phyloP scores from a whole-genome alignment of 2,888 invertebrate species.

The Myopa tessellatipennis region DNA sequence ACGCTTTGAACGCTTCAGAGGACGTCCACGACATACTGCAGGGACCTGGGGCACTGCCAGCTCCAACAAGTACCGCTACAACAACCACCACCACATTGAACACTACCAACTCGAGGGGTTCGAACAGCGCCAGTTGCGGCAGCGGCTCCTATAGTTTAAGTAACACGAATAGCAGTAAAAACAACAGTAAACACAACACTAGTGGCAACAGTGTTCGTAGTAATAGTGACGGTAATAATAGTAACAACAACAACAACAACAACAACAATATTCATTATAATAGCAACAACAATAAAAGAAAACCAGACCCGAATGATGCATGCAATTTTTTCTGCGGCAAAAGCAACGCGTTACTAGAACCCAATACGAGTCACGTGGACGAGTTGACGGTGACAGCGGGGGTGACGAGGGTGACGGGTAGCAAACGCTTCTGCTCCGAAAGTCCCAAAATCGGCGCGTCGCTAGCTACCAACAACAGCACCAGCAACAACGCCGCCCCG shows the following conservation, averaged over 20 bases:
- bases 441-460: background rate
- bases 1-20: background rate
- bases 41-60: background rate
- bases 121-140: slow-evolving; percentile 43
- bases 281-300: slow-evolving; percentile 38
- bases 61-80: slow-evolving; percentile 18
- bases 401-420: background rate
- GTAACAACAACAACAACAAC: slow-evolving; percentile 46
- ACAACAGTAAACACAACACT: slow-evolving; percentile 23
- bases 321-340: slow-evolving; percentile 48
- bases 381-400: background rate
- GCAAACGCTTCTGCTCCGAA: slow-evolving; percentile 12
- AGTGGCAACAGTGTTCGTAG: slow-evolving; percentile 44
- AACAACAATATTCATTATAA: slow-evolving; percentile 46
- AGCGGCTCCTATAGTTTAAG: slow-evolving; percentile 51
- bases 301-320: slow-evolving; percentile 47
- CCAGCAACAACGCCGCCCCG: background rate
- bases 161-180: slow-evolving; percentile 39
- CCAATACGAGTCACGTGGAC: background rate
- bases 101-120: slow-evolving; percentile 12
- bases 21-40: background rate
- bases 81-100: slow-evolving; percentile 30
- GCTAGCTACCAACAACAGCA: background rate
- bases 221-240: slow-evolving; percentile 46
- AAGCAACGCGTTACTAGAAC: background rate